Conservation (phyloP, 2,113 vertebrate genomes). For the Cyphomyrus plagiostoma region DNA sequence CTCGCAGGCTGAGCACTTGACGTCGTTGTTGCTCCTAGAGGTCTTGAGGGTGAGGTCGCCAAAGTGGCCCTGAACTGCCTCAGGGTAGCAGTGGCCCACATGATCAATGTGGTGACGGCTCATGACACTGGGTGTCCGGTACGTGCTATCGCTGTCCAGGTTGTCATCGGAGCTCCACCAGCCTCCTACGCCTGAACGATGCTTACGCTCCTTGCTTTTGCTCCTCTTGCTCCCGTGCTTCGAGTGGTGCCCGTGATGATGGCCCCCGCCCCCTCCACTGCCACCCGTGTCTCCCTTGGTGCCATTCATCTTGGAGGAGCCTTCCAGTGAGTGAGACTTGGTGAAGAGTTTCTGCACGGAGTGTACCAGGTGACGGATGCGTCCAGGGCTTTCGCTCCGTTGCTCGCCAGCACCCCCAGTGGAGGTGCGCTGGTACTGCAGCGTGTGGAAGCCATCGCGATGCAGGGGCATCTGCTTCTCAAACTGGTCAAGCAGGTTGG, state of each 20-base stretch:
- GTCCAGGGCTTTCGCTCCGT: constrained; percentile 90
- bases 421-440: constrained; percentile 91
- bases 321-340: constrained; percentile 96
- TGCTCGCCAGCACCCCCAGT: constrained; percentile 67
- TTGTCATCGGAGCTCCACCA: constrained; percentile 99
- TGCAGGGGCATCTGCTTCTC: constrained; percentile 94
- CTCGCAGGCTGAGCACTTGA: constrained; percentile 94
- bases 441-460: constrained; percentile 91
- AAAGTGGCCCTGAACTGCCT: constrained; percentile 78
- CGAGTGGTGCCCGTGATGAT: constrained; percentile 74
- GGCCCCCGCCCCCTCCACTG: constrained; percentile 41
- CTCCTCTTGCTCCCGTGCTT: constrained; percentile 85
- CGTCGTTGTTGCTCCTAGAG: constrained; percentile 93
- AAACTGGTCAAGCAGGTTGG: constrained; percentile 92
- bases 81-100: constrained; percentile 78
- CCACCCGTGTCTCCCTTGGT: constrained; percentile 75
- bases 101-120: constrained; percentile 77
- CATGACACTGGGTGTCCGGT: constrained; percentile 79
- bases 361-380: constrained; percentile 95
- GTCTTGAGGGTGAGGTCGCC: constrained; percentile 88
- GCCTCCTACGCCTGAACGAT: constrained; percentile 73
- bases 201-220: constrained; percentile 87
- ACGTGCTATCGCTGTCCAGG: constrained; percentile 94
- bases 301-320: constrained; percentile 87
- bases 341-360: constrained; percentile 98